phyloP scores from a whole-genome alignment of 92 coral and sea anemone species.

The Actinernus sp. region DNA sequence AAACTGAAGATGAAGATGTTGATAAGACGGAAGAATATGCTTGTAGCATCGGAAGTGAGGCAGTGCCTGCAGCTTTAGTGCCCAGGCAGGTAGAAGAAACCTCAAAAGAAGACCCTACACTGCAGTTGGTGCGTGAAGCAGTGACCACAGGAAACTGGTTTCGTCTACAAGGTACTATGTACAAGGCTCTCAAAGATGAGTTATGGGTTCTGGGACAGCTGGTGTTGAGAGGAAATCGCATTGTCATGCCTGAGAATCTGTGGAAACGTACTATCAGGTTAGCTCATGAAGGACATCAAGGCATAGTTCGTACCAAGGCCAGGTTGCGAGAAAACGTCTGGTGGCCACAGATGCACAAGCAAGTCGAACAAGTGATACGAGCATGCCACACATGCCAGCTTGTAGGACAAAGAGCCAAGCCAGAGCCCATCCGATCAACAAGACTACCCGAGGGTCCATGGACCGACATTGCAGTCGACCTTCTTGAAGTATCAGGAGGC shows the following conservation, averaged over 20 bases:
- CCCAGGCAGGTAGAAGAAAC: slow-evolving; percentile 51
- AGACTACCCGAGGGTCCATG: slow-evolving; percentile 64
- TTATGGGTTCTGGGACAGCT: slow-evolving; percentile 46
- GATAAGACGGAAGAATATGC: slow-evolving; percentile 35
- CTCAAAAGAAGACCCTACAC: slow-evolving; percentile 35
- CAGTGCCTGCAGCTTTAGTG: slow-evolving; percentile 12
- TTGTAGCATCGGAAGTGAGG: slow-evolving; percentile 49
- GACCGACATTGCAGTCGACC: slow-evolving; percentile 52
- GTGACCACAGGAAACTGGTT: slow-evolving; percentile 46
- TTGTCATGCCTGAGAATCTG: slow-evolving; percentile 52
- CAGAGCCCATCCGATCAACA: slow-evolving; percentile 69
- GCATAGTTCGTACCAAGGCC: slow-evolving; percentile 56
- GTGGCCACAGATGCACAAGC: slow-evolving; percentile 74
- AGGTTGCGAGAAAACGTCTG: slow-evolving; percentile 60
- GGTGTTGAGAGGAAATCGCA: slow-evolving; percentile 49
- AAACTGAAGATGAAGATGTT: slow-evolving; percentile 15
- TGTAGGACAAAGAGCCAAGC: slow-evolving; percentile 51
- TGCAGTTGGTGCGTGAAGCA: slow-evolving; percentile 45
- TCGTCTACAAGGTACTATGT: slow-evolving; percentile 28
- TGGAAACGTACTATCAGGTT: slow-evolving; percentile 31
- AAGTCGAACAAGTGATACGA: slow-evolving; percentile 36
- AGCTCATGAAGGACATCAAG: slow-evolving; percentile 79
- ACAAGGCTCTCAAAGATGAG: slow-evolving; percentile 47
- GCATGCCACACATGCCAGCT: slow-evolving; percentile 66
- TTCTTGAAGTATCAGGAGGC: slow-evolving; percentile 23